Conservation (phyloP, 2,888 invertebrate species). For the Noctua pronuba region DNA sequence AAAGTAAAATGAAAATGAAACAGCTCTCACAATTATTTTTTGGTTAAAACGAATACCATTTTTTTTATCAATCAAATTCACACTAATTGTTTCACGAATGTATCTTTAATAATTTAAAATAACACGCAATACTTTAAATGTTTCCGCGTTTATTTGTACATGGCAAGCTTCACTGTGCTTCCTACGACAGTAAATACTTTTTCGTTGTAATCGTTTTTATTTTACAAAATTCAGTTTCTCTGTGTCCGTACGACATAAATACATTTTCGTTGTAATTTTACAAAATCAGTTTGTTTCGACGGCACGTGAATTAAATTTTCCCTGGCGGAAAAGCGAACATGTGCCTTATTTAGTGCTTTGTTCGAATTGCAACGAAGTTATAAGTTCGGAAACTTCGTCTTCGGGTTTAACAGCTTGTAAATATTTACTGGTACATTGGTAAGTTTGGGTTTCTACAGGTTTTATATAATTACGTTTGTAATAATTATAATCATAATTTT, state of each 20-base stretch:
- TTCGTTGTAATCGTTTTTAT: constrained; percentile 34
- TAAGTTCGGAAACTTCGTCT: constrained; percentile 20
- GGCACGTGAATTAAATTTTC: constrained; percentile 44
- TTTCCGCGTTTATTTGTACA: constrained; percentile 2
- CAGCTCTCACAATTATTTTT: not conserved
- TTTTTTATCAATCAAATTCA: constrained; percentile 12
- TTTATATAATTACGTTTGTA: not conserved
- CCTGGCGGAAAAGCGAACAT: constrained; percentile 16
- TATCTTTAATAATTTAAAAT: constrained; percentile 10
- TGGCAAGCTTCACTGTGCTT: not conserved
- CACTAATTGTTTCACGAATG: constrained; percentile 17
- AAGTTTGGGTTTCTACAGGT: not conserved
- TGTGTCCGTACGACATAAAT: constrained; percentile 29
- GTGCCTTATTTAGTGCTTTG: constrained; percentile 30
- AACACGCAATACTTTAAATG: not conserved
- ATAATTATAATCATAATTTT: too few species aligned
- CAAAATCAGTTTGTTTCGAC: constrained; percentile 27
- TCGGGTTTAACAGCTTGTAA: constrained; percentile 21
- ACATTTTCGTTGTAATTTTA: constrained; percentile 24
- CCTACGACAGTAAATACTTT: constrained; percentile 29
- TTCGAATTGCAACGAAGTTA: constrained; percentile 20
- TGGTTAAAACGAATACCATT: not conserved
- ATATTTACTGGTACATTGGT: constrained; percentile 9
- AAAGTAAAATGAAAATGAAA: too few species aligned
- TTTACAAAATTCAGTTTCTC: constrained; percentile 15